Evolutionary conservation across 2,797 vertebrate genomes (phyloP).

Genomic region (Bovichtus variegatus): DNA sequence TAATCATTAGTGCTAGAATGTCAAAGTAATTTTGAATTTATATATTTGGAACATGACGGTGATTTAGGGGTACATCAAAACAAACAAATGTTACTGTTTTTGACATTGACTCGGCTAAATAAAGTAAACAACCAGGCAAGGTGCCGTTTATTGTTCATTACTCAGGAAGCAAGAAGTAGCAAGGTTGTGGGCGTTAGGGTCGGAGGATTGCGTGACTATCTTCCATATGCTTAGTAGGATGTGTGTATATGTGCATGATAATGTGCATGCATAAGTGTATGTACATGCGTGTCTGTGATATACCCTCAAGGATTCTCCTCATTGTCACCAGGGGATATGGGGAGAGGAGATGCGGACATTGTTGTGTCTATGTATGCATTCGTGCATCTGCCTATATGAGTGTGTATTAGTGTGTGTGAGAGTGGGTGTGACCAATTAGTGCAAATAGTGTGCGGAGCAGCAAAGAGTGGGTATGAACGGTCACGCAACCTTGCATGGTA

Average conservation of each 20-base stretch:
- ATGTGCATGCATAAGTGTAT: constrained; percentile 55
- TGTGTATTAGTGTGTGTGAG: constrained; percentile 33
- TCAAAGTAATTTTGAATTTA: background rate
- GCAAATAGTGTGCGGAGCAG: constrained; percentile 67
- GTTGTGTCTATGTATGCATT: constrained; percentile 54
- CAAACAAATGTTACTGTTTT: background rate
- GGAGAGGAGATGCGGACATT: constrained; percentile 44
- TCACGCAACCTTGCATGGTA: constrained; percentile 73
- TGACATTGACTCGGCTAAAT: background rate
- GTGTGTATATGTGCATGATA: constrained; percentile 62
- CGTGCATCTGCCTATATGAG: constrained; percentile 48
- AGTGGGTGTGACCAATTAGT: constrained; percentile 68
- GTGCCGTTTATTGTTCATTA: constrained; percentile 29
- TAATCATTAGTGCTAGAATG: too few species aligned
- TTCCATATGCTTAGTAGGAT: constrained; percentile 65
- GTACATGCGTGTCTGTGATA: constrained; percentile 51
- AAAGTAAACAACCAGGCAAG: background rate
- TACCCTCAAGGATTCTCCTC: constrained; percentile 62
- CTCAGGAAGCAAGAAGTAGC: constrained; percentile 20
- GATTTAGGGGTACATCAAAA: too few species aligned
- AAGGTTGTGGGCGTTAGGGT: constrained; percentile 13
- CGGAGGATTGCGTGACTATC: constrained; percentile 63
- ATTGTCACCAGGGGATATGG: constrained; percentile 43
- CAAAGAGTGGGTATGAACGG: constrained; percentile 68
- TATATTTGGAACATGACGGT: background rate